phyloP scores from a whole-genome alignment of 2,797 vertebrate genomes.

The Mus minutoides region DNA sequence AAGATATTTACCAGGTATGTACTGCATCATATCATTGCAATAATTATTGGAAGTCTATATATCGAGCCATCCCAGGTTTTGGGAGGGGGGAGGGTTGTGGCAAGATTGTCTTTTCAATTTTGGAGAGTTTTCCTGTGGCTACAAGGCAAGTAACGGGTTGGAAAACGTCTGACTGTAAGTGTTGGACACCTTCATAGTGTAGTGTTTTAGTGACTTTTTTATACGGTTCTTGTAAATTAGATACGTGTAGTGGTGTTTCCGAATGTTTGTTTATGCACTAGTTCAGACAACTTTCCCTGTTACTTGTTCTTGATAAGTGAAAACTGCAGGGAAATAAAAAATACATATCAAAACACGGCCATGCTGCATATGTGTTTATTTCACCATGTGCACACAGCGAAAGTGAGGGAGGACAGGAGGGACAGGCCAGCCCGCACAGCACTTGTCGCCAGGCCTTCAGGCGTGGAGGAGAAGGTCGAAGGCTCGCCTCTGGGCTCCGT shows the following conservation, averaged over 20 bases:
- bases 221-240: conserved; percentile 93
- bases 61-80: conserved; percentile 90
- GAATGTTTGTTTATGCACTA: conserved; percentile 93
- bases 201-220: conserved; percentile 93
- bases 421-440: conserved; percentile 77
- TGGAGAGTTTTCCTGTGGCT: conserved; percentile 91
- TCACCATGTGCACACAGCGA: conserved; percentile 79
- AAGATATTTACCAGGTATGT: conserved; percentile 91
- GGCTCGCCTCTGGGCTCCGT: conserved; percentile 76
- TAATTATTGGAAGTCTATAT: conserved; percentile 91
- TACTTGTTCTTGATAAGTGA: conserved; percentile 95
- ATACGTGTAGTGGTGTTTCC: conserved; percentile 92
- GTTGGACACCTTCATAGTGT: conserved; percentile 91
- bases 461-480: conserved; percentile 75
- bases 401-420: background rate
- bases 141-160: conserved; percentile 94
- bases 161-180: conserved; percentile 93
- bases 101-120: conserved; percentile 91
- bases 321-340: conserved; percentile 96
- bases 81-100: conserved; percentile 88
- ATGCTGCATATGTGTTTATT: conserved; percentile 88
- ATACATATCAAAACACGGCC: conserved; percentile 91
- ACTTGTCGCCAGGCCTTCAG: conserved; percentile 79
- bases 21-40: conserved; percentile 91
- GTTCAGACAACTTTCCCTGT: conserved; percentile 95